Conservation (phyloP, 2,113 vertebrate species). For the Oceanodroma tethys region DNA sequence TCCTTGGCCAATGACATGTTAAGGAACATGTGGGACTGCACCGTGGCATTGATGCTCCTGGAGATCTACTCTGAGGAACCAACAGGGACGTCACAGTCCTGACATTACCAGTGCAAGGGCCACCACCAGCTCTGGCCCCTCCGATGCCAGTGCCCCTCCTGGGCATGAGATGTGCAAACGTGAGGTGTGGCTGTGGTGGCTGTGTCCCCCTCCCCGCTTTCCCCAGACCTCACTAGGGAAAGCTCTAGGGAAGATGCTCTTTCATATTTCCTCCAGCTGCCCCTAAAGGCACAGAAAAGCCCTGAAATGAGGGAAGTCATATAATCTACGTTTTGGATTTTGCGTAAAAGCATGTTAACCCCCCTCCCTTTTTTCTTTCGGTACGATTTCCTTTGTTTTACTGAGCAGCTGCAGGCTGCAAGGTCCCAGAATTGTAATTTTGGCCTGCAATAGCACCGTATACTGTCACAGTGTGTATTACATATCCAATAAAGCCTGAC, state of each 20-base stretch:
- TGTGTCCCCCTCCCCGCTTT: rapidly evolving
- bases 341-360: background rate
- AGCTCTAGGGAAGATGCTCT: background rate
- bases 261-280: constrained; percentile 12
- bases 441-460: background rate
- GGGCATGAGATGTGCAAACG: background rate
- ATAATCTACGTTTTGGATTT: constrained; percentile 18
- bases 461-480: constrained; percentile 13
- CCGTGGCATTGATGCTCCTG: background rate
- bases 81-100: background rate
- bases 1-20: background rate
- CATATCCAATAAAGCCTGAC: constrained; percentile 31
- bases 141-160: background rate
- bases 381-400: constrained; percentile 56
- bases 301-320: constrained; percentile 22
- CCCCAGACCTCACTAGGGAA: background rate
- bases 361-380: background rate
- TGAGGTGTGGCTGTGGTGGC: background rate
- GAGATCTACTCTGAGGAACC: background rate
- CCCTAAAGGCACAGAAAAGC: background rate
- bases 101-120: background rate
- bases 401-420: constrained; percentile 45
- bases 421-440: constrained; percentile 44
- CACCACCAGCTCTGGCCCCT: background rate
- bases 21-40: background rate